These are phyloP conservation scores for Plagodis pulveraria DNA, from an alignment of 2,888 invertebrate species.

Conservation along the genomic window DNA sequence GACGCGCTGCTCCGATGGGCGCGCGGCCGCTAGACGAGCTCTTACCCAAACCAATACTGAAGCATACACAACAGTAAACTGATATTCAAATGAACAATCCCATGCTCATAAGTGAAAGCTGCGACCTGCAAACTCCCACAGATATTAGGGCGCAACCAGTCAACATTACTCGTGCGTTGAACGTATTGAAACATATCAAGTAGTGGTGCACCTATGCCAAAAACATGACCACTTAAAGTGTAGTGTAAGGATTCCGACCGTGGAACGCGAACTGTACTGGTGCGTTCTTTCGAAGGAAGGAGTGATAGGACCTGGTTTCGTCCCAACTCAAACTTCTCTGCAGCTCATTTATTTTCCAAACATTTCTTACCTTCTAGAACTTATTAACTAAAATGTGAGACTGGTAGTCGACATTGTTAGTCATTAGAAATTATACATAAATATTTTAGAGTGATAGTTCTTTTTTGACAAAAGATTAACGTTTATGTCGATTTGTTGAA, in stretches of 20 bases:
- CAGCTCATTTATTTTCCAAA: slow-evolving; percentile 76
- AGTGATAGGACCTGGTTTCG: slow-evolving; percentile 76
- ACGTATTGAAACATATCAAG: slow-evolving; percentile 83
- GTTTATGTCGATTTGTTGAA: slow-evolving; percentile 71
- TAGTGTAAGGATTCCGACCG: slow-evolving; percentile 74
- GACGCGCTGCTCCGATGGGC: slow-evolving; percentile 97
- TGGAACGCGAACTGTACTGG: slow-evolving; percentile 52
- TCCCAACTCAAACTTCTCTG: slow-evolving; percentile 69
- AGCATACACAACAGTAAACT: slow-evolving; percentile 61
- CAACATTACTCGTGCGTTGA: slow-evolving; percentile 68
- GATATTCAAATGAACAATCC: slow-evolving; percentile 48
- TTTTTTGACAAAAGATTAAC: slow-evolving; percentile 74
- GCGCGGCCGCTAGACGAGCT: slow-evolving; percentile 91
- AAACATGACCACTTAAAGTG: slow-evolving; percentile 76
- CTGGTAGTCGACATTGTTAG: slow-evolving; percentile 85
- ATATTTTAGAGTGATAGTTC: slow-evolving; percentile 75
- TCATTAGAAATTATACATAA: slow-evolving; percentile 79
- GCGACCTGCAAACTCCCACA: slow-evolving; percentile 70
- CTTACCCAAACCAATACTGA: slow-evolving; percentile 55
- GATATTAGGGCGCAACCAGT: slow-evolving; percentile 78
- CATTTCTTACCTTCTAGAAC: slow-evolving; percentile 80
- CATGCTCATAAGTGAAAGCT: slow-evolving; percentile 61
- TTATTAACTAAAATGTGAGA: slow-evolving; percentile 84
- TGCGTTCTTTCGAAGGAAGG: slow-evolving; percentile 49
- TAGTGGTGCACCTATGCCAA: slow-evolving; percentile 77